Evolutionary conservation across 1,140 invertebrate species (phyloP), one percentile per base, ranked within the genome.

Genomic region (Nebria ingens): DNA sequence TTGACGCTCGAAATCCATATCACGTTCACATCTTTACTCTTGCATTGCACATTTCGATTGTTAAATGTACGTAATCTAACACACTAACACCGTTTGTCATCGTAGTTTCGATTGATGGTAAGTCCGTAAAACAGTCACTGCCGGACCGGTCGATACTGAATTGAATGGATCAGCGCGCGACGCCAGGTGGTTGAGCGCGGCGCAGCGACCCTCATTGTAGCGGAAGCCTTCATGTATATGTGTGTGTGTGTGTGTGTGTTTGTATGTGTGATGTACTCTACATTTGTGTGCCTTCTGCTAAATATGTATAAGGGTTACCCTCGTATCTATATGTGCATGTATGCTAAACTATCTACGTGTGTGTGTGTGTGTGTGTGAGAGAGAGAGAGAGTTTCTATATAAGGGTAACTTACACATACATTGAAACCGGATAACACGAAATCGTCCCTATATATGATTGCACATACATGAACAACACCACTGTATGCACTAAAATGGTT

Each of bases 101-200:
- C 20, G 29, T 34, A 29, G 51, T 34, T 38, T 23, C 51, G 51
- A 19, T 52, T 52, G n/a, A 25, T 53, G 11, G 13, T 59, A 51
- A 51, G 23, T 58, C 57, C 55, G 19, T 19, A 29, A 51, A 51
- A 22, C 54, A 49, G 55, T 59, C 51, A 55, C 56, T 51, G 52
- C 58, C 45, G 40, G 29, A 59, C 64, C 64, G 68, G 65, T 70
- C 68, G 67, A 70, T 70, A 70, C 61, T 64, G 65, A 63, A 68
- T 68, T 66, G 67, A 67, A 68, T 68, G 64, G 65, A 66, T 66
- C 64, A 68, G 62, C 63, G 63, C 59, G 62, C 65, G 67, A 65
- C 65, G 66, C 68, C 68, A 70, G 68, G 68, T 70, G 68, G 67
- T 68, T 66, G 53, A 68, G 62, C 65, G 68, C 67, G 66, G 61